A percentile compares a stretch with the other conserved stretches of the same genome.
phyloP scores from a whole-genome alignment of 2,797 vertebrate genomes.

The Enoplosus armatus region DNA sequence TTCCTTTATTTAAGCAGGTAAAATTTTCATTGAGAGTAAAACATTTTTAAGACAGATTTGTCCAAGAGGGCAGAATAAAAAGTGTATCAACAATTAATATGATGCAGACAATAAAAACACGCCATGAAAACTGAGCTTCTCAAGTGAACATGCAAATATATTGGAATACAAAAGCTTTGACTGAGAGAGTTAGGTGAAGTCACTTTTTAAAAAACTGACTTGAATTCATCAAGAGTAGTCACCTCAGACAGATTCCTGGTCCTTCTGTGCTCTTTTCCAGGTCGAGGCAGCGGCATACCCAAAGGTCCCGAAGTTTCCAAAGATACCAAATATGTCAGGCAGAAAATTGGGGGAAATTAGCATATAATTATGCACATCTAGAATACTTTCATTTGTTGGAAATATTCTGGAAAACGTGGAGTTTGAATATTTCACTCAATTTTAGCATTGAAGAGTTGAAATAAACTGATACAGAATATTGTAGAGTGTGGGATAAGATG shows the following conservation, averaged over 20 bases:
- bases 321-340: neutral
- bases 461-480: neutral
- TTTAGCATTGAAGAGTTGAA: neutral
- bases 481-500: neutral
- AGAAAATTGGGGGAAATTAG: neutral
- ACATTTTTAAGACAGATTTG: neutral
- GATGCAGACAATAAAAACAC: neutral
- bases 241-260: neutral
- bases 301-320: slow-evolving; percentile 6
- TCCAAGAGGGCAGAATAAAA: neutral
- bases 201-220: neutral
- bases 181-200: neutral
- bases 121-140: neutral
- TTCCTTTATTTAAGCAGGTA: neutral
- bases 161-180: neutral
- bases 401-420: slow-evolving; percentile 3
- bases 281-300: neutral
- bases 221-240: neutral
- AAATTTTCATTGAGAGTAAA: neutral
- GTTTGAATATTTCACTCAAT: slow-evolving; percentile 1
- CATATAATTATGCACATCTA: neutral
- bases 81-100: neutral
- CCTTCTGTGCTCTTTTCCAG: neutral
- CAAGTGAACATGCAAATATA: neutral
- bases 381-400: neutral